phyloP scores from a whole-genome alignment of 2,888 invertebrate species.

The Temnothorax unifasciatus region DNA sequence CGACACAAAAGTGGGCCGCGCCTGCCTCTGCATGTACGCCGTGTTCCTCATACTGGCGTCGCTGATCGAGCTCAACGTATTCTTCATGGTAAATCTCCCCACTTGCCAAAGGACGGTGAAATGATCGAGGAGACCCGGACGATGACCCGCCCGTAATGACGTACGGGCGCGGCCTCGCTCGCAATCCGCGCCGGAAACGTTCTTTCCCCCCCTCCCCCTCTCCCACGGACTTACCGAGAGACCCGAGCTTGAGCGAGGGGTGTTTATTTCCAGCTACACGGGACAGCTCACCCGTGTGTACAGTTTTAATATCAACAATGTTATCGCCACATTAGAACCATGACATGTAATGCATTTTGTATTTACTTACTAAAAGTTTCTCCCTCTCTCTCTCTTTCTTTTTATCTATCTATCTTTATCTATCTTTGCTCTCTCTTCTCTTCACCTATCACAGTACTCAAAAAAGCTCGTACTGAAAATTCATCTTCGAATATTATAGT shows the following conservation, averaged over 20 bases:
- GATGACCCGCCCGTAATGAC: constrained; percentile 59
- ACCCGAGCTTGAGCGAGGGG: constrained; percentile 63
- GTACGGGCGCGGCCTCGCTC: constrained; percentile 63
- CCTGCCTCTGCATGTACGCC: constrained; percentile 95
- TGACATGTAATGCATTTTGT: constrained; percentile 54
- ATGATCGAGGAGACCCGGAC: constrained; percentile 72
- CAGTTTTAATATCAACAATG: constrained; percentile 70
- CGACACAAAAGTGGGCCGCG: constrained; percentile 94
- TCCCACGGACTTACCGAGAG: constrained; percentile 62
- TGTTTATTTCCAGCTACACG: constrained; percentile 68
- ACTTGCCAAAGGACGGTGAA: constrained; percentile 89
- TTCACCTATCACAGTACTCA: neutral
- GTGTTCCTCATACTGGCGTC: constrained; percentile 95
- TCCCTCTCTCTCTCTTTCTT: neutral
- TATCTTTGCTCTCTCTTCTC: constrained; percentile 1
- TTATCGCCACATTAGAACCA: constrained; percentile 63
- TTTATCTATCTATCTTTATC: neutral
- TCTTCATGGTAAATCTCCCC: constrained; percentile 96
- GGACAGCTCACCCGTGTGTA: constrained; percentile 61
- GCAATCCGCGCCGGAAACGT: constrained; percentile 60
- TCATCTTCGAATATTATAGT: constrained; percentile 10
- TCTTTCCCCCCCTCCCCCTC: constrained; percentile 42
- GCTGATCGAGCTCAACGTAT: constrained; percentile 96
- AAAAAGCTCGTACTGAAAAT: neutral
- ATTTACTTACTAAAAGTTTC: constrained; percentile 40